phyloP scores from a whole-genome alignment of 2,797 vertebrate species.

The Cossypha heuglini region DNA sequence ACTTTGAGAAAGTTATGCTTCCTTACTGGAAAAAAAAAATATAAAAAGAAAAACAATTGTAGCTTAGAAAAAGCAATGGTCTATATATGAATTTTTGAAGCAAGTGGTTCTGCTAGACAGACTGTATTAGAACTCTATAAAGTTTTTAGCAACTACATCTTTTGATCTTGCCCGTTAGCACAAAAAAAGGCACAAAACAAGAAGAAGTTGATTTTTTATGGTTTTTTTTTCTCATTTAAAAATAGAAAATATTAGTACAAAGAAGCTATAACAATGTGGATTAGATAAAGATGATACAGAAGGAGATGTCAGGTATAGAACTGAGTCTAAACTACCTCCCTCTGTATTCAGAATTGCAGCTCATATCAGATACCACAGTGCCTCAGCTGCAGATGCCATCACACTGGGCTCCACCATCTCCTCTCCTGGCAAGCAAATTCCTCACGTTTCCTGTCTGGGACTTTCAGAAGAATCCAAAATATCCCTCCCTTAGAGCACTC shows the following conservation, averaged over 20 bases:
- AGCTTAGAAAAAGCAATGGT: background rate
- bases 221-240: background rate
- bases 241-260: background rate
- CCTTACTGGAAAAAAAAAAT: background rate
- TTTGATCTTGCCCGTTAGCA: background rate
- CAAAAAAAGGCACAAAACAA: background rate
- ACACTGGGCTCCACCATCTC: background rate
- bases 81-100: background rate
- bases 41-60: background rate
- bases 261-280: background rate
- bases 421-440: background rate
- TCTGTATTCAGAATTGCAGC: background rate
- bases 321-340: background rate
- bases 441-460: background rate
- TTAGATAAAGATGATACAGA: background rate
- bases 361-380: background rate
- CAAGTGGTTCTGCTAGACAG: background rate
- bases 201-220: background rate
- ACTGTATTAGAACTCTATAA: background rate
- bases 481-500: fast-evolving
- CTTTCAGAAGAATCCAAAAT: background rate
- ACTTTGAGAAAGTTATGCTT: background rate
- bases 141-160: background rate
- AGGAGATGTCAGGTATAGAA: background rate
- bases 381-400: background rate